Evolutionary conservation across 2,797 vertebrate genomes (phyloP).

Genomic region (Hephaestus fuliginosus): DNA sequence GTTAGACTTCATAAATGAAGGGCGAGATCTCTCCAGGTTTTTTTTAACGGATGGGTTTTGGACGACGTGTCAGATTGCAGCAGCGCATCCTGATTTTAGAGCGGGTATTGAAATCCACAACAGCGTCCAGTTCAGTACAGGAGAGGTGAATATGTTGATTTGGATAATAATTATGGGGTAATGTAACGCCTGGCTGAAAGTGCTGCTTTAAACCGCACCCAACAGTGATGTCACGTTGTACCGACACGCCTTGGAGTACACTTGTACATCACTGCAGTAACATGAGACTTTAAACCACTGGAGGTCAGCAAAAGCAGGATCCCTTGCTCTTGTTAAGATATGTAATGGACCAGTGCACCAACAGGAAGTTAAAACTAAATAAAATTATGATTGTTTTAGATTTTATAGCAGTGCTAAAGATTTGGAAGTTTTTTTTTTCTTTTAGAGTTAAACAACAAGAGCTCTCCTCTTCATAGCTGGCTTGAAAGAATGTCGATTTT

Average conservation of each 20-base stretch:
- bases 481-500: neutral
- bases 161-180: neutral
- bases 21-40: neutral
- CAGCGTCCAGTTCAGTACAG: neutral
- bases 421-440: neutral
- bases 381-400: neutral
- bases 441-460: neutral
- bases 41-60: neutral
- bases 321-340: neutral
- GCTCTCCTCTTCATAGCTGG: neutral
- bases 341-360: neutral
- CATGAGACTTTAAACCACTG: neutral
- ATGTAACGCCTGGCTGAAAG: neutral
- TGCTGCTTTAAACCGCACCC: neutral
- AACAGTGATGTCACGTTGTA: neutral
- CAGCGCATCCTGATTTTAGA: too few relatives aligned
- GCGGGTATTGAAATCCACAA: neutral
- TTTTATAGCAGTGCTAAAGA: neutral
- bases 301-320: neutral
- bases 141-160: neutral
- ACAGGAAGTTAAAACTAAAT: neutral
- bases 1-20: neutral
- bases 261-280: neutral
- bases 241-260: neutral
- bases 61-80: neutral